Evolutionary conservation across 2,797 vertebrate species (phyloP), one percentile per base, ranked within the genome.

Genomic region (Tragelaphus oryx): DNA sequence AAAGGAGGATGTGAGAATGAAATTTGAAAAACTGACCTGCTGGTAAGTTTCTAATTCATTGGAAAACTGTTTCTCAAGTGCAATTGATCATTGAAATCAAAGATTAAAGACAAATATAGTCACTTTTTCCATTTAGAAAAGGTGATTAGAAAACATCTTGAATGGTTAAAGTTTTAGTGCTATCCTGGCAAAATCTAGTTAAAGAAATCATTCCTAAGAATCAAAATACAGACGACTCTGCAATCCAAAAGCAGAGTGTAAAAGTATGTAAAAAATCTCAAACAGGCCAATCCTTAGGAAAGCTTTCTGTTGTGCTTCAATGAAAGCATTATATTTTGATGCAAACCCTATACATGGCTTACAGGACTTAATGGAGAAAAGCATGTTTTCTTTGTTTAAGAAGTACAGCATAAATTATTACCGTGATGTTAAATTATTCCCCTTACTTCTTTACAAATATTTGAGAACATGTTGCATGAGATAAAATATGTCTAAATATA

Each of bases 391-490:
- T 96, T 97, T 96, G 68, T 94, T 95, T 89, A 79, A 79, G 37
- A 78, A 93, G 62, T n/a, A 6, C 33, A 82, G 50, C 37, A 93
- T 80, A 90, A 82, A 82, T 96, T 87, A 94, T 94, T 94, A 37
- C 26, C 44, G 76, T n/a, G 1, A 80, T 95, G 41, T 84, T 91
- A 96, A 94, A 94, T 96, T 91, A 91, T 91, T 92, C 22, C 62
- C 92, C 16, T 93, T 95, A 78, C 33, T 82, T 78, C 11, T 91
- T 90, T 59, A 75, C 33, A 87, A 87, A n/a, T 54, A 57, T 89
- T 76, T 84, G 48, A 96, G 94, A 96, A 90, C 74, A 95, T 92
- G 96, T 85, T 95, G 44, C 12, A 62, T 81, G 82, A 96, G 65
- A 79, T 90, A 87, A 96, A 88, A 60, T 89, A 86, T 74, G 87